phyloP scores from a whole-genome alignment of 35 echinoderm and acorn worm species.

The Ptychodera flava region DNA sequence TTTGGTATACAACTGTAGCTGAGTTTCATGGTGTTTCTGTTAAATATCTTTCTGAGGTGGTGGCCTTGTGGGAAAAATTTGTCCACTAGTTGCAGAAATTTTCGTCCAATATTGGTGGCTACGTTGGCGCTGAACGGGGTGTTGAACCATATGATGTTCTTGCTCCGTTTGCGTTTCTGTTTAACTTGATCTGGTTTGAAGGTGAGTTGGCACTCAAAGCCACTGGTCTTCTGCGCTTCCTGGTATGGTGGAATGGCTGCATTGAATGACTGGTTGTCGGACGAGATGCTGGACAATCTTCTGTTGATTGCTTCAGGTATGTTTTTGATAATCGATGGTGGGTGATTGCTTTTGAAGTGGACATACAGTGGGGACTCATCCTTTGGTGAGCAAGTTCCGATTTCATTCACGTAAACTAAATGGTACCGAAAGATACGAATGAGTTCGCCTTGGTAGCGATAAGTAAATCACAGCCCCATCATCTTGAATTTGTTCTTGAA shows the following conservation, averaged over 20 bases:
- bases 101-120: neutral
- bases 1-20: slow-evolving; percentile 22
- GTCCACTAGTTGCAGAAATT: neutral
- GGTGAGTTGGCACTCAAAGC: neutral
- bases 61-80: neutral
- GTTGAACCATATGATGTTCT: slow-evolving; percentile 14
- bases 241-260: slow-evolving; percentile 12
- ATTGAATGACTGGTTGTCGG: slow-evolving; percentile 11
- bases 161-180: neutral
- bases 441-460: no score
- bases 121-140: neutral
- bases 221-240: slow-evolving; percentile 9
- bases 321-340: slow-evolving; percentile 12
- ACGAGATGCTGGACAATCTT: slow-evolving; percentile 19
- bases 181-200: neutral
- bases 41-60: neutral
- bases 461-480: no score
- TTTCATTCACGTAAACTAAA: no score
- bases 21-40: slow-evolving; percentile 11
- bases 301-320: slow-evolving; percentile 21
- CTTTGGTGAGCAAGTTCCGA: no score
- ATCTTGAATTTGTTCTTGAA: no score
- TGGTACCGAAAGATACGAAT: no score
- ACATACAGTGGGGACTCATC: slow-evolving; percentile 25
- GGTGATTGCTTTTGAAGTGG: slow-evolving; percentile 13